A percentile compares a stretch with the other conserved stretches of the same genome.
phyloP scores from a whole-genome alignment of 2,888 invertebrate species.

The Andrena haemorrhoa region DNA sequence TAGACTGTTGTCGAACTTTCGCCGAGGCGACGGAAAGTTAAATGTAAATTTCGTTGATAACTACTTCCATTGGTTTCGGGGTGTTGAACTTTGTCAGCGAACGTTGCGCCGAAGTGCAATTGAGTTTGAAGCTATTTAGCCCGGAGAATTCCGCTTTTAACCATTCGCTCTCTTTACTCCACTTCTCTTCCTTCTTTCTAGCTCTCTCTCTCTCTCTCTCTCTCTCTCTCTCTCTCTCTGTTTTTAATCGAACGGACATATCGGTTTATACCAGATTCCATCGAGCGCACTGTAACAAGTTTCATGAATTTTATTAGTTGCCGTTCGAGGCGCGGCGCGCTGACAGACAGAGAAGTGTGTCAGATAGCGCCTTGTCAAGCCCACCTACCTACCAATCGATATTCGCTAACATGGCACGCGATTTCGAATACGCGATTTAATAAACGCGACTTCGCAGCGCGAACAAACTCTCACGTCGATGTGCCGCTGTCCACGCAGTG shows the following conservation, averaged over 20 bases:
- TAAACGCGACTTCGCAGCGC: constrained; percentile 36
- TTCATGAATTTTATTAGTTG: constrained; percentile 63
- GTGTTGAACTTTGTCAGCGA: neutral
- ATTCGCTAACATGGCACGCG: constrained; percentile 57
- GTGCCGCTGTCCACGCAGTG: neutral
- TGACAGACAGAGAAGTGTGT: constrained; percentile 52
- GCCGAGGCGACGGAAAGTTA: neutral
- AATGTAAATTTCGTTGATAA: constrained; percentile 1
- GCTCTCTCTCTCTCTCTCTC: too few species aligned
- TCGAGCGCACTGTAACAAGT: constrained; percentile 43
- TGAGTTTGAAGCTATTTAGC: neutral
- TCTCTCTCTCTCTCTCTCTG: neutral
- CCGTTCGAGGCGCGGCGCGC: constrained; percentile 52
- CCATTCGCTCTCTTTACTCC: neutral
- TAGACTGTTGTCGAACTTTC: neutral
- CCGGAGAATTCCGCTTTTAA: neutral
- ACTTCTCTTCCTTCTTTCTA: neutral
- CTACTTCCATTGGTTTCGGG: neutral
- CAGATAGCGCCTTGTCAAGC: constrained; percentile 61
- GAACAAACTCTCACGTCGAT: neutral
- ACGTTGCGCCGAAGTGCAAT: neutral
- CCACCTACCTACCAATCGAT: constrained; percentile 74
- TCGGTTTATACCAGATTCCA: constrained; percentile 20
- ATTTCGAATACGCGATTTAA: constrained; percentile 42
- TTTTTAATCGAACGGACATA: constrained; percentile 36